phyloP scores from a whole-genome alignment of 1,140 invertebrate species.

The Drosophila sechellia region DNA sequence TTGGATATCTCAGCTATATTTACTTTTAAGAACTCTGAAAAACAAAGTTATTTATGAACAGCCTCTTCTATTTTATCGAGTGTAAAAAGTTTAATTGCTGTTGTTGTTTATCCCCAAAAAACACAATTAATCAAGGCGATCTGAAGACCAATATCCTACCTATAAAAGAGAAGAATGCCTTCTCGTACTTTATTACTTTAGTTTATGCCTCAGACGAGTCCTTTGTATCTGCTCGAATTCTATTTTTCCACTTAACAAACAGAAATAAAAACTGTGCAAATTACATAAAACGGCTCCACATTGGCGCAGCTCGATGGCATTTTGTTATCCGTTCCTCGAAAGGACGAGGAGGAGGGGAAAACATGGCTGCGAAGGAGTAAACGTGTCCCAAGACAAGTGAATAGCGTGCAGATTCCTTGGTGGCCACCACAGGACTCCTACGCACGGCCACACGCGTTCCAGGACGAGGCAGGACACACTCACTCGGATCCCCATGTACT shows the following conservation, averaged over 20 bases:
- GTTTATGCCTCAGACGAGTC: slow-evolving; percentile 50
- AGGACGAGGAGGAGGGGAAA: slow-evolving; percentile 8
- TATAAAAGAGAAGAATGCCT: slow-evolving; percentile 18
- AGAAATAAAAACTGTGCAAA: slow-evolving; percentile 75
- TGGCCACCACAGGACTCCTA: slow-evolving; percentile 56
- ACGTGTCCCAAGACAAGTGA: slow-evolving; percentile 58
- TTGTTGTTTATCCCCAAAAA: not conserved
- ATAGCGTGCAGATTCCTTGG: slow-evolving; percentile 70
- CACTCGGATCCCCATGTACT: slow-evolving; percentile 30
- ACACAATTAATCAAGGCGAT: slow-evolving; percentile 5
- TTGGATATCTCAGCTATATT: not conserved
- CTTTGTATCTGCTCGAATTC: slow-evolving; percentile 35
- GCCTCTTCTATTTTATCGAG: too few species aligned
- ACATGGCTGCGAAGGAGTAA: slow-evolving; percentile 46
- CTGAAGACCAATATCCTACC: not conserved
- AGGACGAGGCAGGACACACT: slow-evolving; percentile 15
- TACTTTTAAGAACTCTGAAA: not conserved
- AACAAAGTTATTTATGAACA: too few species aligned
- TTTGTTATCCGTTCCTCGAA: slow-evolving; percentile 59
- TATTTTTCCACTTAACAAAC: slow-evolving; percentile 37
- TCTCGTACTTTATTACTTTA: slow-evolving; percentile 42
- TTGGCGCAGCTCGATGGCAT: slow-evolving; percentile 72
- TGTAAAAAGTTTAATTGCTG: not conserved
- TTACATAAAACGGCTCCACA: slow-evolving; percentile 81
- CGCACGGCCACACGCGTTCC: slow-evolving; percentile 60